Evolutionary conservation across 2,888 invertebrate species (phyloP), one percentile per base, ranked within the genome.

Genomic region (Steinernema scapterisci): DNA sequence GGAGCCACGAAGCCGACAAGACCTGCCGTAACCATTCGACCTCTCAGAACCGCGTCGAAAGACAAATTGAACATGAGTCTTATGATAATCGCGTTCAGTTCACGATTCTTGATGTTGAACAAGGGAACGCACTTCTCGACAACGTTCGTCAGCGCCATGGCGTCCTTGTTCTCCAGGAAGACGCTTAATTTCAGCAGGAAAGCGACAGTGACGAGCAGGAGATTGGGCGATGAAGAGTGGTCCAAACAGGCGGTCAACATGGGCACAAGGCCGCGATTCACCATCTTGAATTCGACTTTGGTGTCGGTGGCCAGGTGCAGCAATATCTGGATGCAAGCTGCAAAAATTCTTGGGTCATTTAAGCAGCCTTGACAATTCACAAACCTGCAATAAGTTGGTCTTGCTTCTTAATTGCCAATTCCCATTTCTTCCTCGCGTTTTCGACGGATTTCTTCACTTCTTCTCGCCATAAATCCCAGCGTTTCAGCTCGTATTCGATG

Each of bases 221-320:
- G 93, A 54, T 96, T 91, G 38, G 97, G 91, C 88, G 97, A 70
- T 13, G 72, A 56, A 5, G 70, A 70, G 52, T 97, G 91, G 85
- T 95, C 95, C 88, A 99, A 91, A 11, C 94, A 93, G 86, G 93
- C 93, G 70, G 94, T 74, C 21, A 87, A 78, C 82, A 89, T 85
- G 19, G 82, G 79, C 1, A 89, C 85, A 7, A 89, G 81, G 23
- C 86, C 94, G 88, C 95, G 93, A 85, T 94, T 94, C 38, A 77
- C 92, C 94, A 99, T 97, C 90, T 99, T 99, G 89, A 95, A 93
- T 89, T 97, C 97, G 1, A 97, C 93, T 88, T 93, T 93, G 9
- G 94, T 92, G 90, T 96, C 97, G 89, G 96, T 95, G 2, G 97
- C 94, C 88, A 99, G 93, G 88, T 99, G 97, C 71, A 97, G 90